phyloP scores from a whole-genome alignment of 2,888 invertebrate genomes.

The Drosophila rellima region DNA sequence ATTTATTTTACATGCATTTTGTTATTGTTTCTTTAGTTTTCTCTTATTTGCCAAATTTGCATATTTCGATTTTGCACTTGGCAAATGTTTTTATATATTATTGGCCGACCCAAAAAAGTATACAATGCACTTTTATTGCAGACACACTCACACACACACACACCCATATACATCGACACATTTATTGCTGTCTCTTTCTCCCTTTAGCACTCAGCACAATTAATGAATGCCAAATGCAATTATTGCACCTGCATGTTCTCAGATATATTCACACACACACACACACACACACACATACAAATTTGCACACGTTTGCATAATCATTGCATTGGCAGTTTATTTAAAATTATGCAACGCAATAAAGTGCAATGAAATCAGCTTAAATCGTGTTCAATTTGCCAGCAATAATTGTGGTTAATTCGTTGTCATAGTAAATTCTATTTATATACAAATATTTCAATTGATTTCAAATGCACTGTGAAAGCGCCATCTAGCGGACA shows the following conservation, averaged over 20 bases:
- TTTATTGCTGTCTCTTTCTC: not conserved
- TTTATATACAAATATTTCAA: conserved; percentile 11
- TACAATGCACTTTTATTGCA: conserved; percentile 52
- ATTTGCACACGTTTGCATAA: conserved; percentile 13
- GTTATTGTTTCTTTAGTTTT: not conserved
- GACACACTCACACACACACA: conserved; percentile 6
- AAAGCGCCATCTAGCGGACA: not conserved
- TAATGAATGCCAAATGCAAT: conserved; percentile 75
- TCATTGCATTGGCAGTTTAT: conserved; percentile 16
- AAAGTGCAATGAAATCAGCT: conserved; percentile 47
- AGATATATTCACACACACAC: conserved; percentile 3
- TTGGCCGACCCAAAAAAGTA: conserved; percentile 54
- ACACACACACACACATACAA: not conserved
- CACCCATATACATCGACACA: no score
- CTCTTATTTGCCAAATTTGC: conserved; percentile 20
- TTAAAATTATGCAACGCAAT: conserved; percentile 46
- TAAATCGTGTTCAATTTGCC: conserved; percentile 45
- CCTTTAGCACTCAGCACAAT: conserved; percentile 42
- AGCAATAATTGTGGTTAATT: conserved; percentile 53
- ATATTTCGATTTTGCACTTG: conserved; percentile 25
- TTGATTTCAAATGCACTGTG: conserved; percentile 3
- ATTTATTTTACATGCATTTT: not conserved
- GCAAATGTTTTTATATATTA: conserved; percentile 40
- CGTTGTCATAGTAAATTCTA: conserved; percentile 24
- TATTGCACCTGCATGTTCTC: conserved; percentile 70